These are phyloP conservation scores for Sceloporus undulatus DNA, from an alignment of 2,113 vertebrate genomes.

Conservation along the genomic window DNA sequence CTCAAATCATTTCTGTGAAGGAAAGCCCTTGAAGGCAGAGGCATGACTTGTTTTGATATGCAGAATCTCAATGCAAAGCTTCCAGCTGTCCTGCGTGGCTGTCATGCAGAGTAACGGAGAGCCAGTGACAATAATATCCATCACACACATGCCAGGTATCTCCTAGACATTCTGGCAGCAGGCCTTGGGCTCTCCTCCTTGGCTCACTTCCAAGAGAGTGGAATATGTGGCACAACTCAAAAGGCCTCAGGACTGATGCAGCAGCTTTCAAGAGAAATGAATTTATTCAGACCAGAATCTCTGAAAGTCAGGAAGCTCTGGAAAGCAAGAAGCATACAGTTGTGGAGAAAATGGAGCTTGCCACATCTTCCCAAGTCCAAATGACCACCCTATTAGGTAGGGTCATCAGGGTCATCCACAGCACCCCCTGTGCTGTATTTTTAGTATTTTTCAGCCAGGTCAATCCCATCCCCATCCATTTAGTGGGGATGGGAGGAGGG, in stretches of 20 bases:
- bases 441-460: too few species aligned
- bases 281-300: not conserved
- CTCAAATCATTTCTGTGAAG: conserved; percentile 4
- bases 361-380: too few species aligned
- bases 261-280: conserved; percentile 5
- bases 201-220: conserved; percentile 10
- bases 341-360: too few species aligned
- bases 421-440: too few species aligned
- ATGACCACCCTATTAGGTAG: too few species aligned
- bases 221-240: not conserved
- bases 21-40: not conserved
- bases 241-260: not conserved
- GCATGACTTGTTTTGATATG: conserved; percentile 9
- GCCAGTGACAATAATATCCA: conserved; percentile 11
- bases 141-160: not conserved
- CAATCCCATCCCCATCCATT: too few species aligned
- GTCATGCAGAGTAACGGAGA: not conserved
- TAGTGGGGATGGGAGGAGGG: too few species aligned
- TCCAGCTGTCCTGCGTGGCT: not conserved
- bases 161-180: not conserved
- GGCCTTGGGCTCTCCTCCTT: conserved; percentile 25
- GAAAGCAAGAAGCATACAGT: too few species aligned
- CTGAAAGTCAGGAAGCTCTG: not conserved
- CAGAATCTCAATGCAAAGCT: not conserved
- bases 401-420: too few species aligned